Conservation (phyloP, 2,888 invertebrate genomes). For the Caenorhabditis japonica region DNA sequence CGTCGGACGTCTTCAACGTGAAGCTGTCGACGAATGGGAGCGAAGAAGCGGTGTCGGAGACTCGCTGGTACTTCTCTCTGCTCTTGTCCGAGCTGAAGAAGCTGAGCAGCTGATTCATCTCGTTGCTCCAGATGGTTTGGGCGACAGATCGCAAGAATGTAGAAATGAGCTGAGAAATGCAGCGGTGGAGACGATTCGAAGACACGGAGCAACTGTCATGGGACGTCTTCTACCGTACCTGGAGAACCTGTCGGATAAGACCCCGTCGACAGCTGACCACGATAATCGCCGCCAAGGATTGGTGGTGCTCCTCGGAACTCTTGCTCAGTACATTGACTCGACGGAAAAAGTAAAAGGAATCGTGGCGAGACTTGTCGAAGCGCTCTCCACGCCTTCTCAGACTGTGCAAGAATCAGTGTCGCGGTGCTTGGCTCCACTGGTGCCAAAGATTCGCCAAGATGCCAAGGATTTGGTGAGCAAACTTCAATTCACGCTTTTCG, state of each 20-base stretch:
- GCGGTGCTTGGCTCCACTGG: slow-evolving; percentile 92
- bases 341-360: slow-evolving; percentile 85
- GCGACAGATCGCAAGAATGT: slow-evolving; percentile 85
- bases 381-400: slow-evolving; percentile 95
- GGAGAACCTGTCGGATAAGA: slow-evolving; percentile 57
- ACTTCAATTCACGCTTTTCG: slow-evolving; percentile 88
- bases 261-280: slow-evolving; percentile 79
- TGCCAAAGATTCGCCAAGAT: slow-evolving; percentile 92
- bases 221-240: slow-evolving; percentile 78
- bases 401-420: slow-evolving; percentile 97
- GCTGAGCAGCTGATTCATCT: slow-evolving; percentile 54
- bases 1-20: slow-evolving; percentile 88
- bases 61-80: slow-evolving; percentile 35
- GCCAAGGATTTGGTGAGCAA: slow-evolving; percentile 90
- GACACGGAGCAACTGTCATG: slow-evolving; percentile 86
- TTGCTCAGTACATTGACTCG: slow-evolving; percentile 83
- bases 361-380: slow-evolving; percentile 88
- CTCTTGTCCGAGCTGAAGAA: slow-evolving; percentile 35
- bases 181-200: slow-evolving; percentile 90
- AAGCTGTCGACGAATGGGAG: slow-evolving; percentile 90
- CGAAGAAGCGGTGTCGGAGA: slow-evolving; percentile 87
- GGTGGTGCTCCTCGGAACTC: slow-evolving; percentile 92
- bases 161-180: slow-evolving; percentile 92
- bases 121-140: slow-evolving; percentile 86
- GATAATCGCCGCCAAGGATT: slow-evolving; percentile 96